Percentiles rank a stretch among this genome's conserved stretches.
Evolutionary conservation across 92 coral and sea anemone genomes (phyloP).

Genomic region (Porites rus): DNA sequence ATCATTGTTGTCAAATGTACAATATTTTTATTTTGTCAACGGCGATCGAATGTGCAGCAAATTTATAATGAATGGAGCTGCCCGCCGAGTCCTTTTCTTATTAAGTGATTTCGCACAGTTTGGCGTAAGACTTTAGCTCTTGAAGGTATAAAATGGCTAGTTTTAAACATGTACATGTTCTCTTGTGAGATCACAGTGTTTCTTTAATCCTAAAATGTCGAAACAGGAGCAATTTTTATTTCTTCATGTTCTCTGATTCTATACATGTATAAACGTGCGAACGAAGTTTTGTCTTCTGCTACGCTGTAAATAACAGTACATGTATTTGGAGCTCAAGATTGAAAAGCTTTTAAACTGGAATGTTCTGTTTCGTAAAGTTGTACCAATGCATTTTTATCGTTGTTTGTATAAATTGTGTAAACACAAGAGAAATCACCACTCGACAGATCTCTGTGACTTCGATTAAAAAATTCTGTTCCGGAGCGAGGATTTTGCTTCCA

Average conservation of each 20-base stretch:
- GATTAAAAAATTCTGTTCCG: constrained; percentile 39
- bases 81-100: constrained; percentile 4
- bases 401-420: constrained; percentile 38
- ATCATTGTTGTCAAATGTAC: constrained; percentile 8
- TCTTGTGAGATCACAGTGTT: neutral
- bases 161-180: neutral
- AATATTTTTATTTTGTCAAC: constrained; percentile 3
- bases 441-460: neutral
- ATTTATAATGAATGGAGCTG: constrained; percentile 20
- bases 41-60: neutral
- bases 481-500: constrained; percentile 23
- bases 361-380: constrained; percentile 19
- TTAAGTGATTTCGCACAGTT: neutral
- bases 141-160: no score
- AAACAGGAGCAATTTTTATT: neutral
- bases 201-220: neutral
- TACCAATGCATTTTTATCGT: constrained; percentile 2
- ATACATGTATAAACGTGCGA: neutral
- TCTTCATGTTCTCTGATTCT: neutral
- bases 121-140: neutral
- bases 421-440: constrained; percentile 10
- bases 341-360: constrained; percentile 4
- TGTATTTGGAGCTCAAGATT: neutral
- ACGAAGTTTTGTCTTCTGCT: neutral
- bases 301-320: no score